These are phyloP conservation scores for Pipistrellus kuhlii DNA, from an alignment of 2,797 vertebrate species.

Conservation along the genomic window DNA sequence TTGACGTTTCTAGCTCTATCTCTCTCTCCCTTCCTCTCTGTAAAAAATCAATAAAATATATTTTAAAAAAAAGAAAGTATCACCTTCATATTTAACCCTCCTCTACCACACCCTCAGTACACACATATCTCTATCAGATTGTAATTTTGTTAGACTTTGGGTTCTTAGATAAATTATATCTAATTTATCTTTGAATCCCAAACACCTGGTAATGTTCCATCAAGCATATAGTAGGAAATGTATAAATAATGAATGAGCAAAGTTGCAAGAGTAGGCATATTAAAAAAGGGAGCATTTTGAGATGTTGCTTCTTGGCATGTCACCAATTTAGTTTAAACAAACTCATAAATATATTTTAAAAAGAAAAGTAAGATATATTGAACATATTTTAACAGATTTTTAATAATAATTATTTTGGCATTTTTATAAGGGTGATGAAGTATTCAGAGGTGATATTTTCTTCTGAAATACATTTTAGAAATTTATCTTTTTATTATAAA, in stretches of 20 bases:
- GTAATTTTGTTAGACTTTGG: background rate
- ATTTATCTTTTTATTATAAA: background rate
- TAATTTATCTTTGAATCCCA: background rate
- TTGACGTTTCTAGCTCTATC: no score
- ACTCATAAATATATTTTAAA: background rate
- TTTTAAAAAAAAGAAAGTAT: background rate
- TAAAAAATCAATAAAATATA: no score
- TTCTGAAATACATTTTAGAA: constrained; percentile 37
- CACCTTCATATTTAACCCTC: background rate
- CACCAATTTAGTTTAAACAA: background rate
- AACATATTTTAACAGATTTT: background rate
- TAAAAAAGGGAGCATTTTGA: background rate
- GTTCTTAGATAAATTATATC: constrained; percentile 1
- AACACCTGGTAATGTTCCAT: background rate
- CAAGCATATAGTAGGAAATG: background rate
- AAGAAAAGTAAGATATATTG: background rate
- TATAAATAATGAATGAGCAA: constrained; percentile 1
- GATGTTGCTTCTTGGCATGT: background rate
- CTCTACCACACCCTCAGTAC: background rate
- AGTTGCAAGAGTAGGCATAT: background rate
- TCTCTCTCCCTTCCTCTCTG: no score
- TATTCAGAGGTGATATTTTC: constrained; percentile 39
- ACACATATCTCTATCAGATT: background rate
- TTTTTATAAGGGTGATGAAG: constrained; percentile 4
- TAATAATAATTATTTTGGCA: constrained; percentile 36